Evolutionary conservation across 2,888 invertebrate species (phyloP).

Genomic region (Glaucopsyche alexis): DNA sequence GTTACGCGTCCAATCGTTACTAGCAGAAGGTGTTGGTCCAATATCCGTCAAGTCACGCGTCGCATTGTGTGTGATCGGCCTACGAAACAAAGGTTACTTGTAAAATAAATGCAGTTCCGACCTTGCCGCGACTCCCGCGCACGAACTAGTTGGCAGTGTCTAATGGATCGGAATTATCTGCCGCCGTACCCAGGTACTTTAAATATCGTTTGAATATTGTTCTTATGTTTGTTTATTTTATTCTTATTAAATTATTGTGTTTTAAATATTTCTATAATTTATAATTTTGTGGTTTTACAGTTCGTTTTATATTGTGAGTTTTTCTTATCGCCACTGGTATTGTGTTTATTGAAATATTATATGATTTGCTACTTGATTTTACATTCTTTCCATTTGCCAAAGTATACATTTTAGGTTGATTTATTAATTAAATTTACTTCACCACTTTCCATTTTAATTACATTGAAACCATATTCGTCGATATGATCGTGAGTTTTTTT

Average conservation of each 20-base stretch:
- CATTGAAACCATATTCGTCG: neutral
- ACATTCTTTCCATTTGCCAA: neutral
- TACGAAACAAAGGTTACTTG: constrained; percentile 45
- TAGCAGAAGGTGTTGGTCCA: no score
- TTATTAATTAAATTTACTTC: neutral
- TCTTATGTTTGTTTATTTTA: neutral
- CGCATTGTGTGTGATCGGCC: constrained; percentile 47
- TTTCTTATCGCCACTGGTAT: neutral
- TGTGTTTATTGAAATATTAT: neutral
- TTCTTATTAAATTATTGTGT: neutral
- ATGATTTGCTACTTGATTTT: neutral
- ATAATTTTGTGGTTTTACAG: neutral
- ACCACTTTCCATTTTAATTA: neutral
- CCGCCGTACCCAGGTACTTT: constrained; percentile 59
- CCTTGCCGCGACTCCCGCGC: constrained; percentile 69
- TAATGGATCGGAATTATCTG: constrained; percentile 63
- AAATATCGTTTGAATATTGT: constrained; percentile 29
- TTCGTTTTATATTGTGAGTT: no score
- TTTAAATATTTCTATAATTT: neutral
- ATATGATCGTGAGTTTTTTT: neutral
- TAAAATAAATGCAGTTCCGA: constrained; percentile 60
- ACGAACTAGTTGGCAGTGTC: constrained; percentile 60
- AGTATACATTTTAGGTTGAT: neutral
- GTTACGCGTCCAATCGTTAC: constrained; percentile 36
- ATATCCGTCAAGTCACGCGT: constrained; percentile 27